A percentile compares a stretch with the other conserved stretches of the same genome.
These are phyloP conservation scores for Zoanthus sociatus DNA, from an alignment of 92 coral and sea anemone species.

Conservation along the genomic window DNA sequence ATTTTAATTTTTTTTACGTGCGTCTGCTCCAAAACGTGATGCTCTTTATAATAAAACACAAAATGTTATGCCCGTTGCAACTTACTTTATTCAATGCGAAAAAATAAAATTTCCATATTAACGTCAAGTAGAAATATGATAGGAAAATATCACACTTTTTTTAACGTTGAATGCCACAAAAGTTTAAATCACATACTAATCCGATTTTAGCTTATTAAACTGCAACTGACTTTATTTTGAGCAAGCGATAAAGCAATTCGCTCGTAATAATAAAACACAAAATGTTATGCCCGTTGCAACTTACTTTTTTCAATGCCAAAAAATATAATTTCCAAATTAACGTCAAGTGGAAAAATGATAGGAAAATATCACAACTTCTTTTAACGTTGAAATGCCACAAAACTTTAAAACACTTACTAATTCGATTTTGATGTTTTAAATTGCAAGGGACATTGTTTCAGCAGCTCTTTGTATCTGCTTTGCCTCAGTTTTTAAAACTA, in stretches of 20 bases:
- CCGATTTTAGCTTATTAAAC: neutral
- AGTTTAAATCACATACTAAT: neutral
- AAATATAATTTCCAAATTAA: constrained; percentile 8
- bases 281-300: constrained; percentile 22
- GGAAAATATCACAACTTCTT: constrained; percentile 9
- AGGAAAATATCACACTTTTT: constrained; percentile 8
- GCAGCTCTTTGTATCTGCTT: constrained; percentile 10
- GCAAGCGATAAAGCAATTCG: neutral
- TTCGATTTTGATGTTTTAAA: constrained; percentile 2
- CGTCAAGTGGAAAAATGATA: constrained; percentile 19
- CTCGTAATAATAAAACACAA: no score
- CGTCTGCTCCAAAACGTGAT: no score
- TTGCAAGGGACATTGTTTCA: neutral
- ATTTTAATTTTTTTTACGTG: no score
- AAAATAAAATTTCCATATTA: constrained; percentile 9
- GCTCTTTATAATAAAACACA: no score
- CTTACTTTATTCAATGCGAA: constrained; percentile 10
- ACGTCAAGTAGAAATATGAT: constrained; percentile 18
- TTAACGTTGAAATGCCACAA: no score
- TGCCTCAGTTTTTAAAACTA: constrained; percentile 8
- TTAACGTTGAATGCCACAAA: no score
- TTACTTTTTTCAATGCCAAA: constrained; percentile 19
- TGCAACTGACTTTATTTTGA: neutral
- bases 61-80: constrained; percentile 22
- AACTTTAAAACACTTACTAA: constrained; percentile 12